Evolutionary conservation across 1,140 invertebrate species (phyloP).

Genomic region (Neodiprion fabricii): DNA sequence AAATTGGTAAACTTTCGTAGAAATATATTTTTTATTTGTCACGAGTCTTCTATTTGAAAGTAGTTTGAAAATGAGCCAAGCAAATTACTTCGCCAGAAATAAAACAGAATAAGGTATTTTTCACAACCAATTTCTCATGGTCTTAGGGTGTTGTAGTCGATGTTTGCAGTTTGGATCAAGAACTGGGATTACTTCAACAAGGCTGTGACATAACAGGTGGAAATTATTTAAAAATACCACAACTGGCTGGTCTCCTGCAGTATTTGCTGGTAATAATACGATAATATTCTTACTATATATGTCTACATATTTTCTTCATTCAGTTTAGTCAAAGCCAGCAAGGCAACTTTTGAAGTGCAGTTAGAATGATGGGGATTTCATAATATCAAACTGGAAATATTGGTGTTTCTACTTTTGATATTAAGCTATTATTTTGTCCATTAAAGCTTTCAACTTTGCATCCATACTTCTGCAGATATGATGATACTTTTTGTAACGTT

Average conservation of each 20-base stretch:
- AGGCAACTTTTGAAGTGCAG: not conserved
- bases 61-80: too few relatives aligned
- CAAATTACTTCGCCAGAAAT: not conserved
- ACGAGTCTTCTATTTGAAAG: not conserved
- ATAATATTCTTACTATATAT: conserved; percentile 2
- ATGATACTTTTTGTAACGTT: too few relatives aligned
- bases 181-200: conserved; percentile 90
- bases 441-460: too few relatives aligned
- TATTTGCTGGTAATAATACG: conserved; percentile 80
- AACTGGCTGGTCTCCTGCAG: conserved; percentile 85
- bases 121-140: conserved; percentile 10
- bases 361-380: conserved; percentile 13
- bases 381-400: not conserved
- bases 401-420: not conserved
- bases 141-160: conserved; percentile 86
- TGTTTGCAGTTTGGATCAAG: conserved; percentile 91
- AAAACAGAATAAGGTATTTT: not conserved
- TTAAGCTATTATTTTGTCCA: too few relatives aligned
- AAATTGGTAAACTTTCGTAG: conserved; percentile 67
- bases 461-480: too few relatives aligned
- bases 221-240: conserved; percentile 83
- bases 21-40: conserved; percentile 8
- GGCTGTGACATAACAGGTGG: conserved; percentile 96
- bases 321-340: too few relatives aligned
- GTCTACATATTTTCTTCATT: too few relatives aligned